Percentiles rank a stretch among this genome's conserved stretches.
Evolutionary conservation across 2,113 vertebrate genomes (phyloP).

Genomic region (Ovis canadensis): DNA sequence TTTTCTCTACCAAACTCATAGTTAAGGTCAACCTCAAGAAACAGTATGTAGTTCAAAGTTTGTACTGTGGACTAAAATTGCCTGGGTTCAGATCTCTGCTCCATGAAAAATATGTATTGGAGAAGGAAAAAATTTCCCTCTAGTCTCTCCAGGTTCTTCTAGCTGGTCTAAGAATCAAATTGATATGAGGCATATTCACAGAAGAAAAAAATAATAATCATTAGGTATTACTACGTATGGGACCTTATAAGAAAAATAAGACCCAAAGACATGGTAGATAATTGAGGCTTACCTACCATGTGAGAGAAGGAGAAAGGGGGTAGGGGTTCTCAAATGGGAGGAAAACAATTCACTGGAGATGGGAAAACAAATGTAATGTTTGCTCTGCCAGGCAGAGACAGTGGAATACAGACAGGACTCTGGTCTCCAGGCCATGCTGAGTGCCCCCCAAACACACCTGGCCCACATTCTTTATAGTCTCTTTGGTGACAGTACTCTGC

Average conservation of each 20-base stretch:
- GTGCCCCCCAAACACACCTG: background rate
- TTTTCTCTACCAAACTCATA: background rate
- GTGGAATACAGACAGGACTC: background rate
- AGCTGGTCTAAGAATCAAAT: background rate
- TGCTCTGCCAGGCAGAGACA: background rate
- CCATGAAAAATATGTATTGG: background rate
- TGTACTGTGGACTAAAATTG: background rate
- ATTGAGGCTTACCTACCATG: background rate
- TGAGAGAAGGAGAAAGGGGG: background rate
- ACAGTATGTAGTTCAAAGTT: background rate
- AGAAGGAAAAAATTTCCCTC: background rate
- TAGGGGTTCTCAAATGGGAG: background rate
- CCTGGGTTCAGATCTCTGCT: background rate
- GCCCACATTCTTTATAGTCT: background rate
- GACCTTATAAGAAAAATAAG: background rate
- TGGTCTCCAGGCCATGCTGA: background rate
- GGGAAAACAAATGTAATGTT: background rate
- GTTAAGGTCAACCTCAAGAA: background rate
- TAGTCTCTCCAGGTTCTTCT: background rate
- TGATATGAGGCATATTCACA: background rate
- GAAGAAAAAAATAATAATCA: background rate
- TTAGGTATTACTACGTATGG: background rate
- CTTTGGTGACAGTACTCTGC: background rate
- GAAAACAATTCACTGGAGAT: background rate
- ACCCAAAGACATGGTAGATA: background rate